Evolutionary conservation across 2,113 vertebrate species (phyloP).

Genomic region (Thamnophis sirtalis): DNA sequence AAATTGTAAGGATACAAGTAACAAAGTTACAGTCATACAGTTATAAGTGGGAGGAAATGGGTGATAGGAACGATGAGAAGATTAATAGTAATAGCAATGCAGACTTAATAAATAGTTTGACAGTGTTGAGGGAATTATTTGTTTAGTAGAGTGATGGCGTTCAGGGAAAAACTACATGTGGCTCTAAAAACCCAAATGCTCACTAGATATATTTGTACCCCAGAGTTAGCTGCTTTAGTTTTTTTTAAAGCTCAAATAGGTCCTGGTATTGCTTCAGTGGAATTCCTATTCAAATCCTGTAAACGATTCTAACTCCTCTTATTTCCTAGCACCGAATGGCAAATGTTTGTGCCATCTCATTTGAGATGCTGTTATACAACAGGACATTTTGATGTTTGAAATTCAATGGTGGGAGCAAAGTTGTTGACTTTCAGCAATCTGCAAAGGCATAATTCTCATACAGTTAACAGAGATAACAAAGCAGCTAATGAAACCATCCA

Average conservation of each 20-base stretch:
- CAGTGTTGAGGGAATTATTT: too few species aligned
- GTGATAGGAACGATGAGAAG: too few species aligned
- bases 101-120: too few species aligned
- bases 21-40: too few species aligned
- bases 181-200: not conserved
- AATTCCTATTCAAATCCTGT: not conserved
- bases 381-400: not conserved
- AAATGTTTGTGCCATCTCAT: not conserved
- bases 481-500: constrained; percentile 12
- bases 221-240: not conserved
- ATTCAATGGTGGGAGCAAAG: constrained; percentile 15
- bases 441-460: constrained; percentile 31
- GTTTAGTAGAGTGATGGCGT: too few species aligned
- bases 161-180: not conserved
- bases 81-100: too few species aligned
- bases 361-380: not conserved
- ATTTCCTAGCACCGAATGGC: not conserved
- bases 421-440: constrained; percentile 29
- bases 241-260: not conserved
- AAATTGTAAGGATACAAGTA: too few species aligned
- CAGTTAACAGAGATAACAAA: not conserved
- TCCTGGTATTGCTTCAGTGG: not conserved
- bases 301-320: not conserved
- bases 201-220: not conserved
- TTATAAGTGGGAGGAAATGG: too few species aligned